Evolutionary conservation across 2,888 invertebrate genomes (phyloP).

Genomic region (Ashinkailepas kermadecensis): DNA sequence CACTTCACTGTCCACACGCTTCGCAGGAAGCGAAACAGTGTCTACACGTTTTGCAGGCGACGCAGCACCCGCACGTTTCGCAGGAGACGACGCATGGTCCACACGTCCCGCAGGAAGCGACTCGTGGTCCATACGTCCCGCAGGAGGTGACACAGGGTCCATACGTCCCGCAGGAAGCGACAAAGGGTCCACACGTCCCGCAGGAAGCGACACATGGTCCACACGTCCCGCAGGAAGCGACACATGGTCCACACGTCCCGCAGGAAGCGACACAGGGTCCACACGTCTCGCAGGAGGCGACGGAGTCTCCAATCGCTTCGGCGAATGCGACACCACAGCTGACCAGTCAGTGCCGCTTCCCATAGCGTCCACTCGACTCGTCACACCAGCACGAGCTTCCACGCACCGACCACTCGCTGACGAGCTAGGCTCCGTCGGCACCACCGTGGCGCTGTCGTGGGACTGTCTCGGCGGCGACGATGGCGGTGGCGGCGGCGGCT

Average conservation of each 20-base stretch:
- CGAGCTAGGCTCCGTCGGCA: too few species aligned
- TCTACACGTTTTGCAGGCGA: neutral
- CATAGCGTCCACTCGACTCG: too few species aligned
- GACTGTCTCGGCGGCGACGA: conserved; percentile 28
- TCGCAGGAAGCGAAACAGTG: neutral
- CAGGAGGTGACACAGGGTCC: neutral
- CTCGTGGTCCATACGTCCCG: too few species aligned
- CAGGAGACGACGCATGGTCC: neutral
- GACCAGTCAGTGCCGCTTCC: too few species aligned
- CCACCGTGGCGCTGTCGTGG: neutral
- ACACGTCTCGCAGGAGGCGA: too few species aligned
- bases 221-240: neutral
- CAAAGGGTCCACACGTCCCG: neutral
- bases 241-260: too few species aligned
- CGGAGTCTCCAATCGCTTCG: too few species aligned
- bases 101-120: neutral
- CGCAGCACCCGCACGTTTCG: conserved; percentile 17
- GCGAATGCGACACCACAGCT: too few species aligned
- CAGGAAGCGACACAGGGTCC: too few species aligned
- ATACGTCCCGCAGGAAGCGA: neutral
- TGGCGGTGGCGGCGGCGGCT: conserved; percentile 27
- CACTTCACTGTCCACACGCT: too few species aligned
- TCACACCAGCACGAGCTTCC: too few species aligned
- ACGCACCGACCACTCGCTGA: too few species aligned
- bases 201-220: neutral